Percentiles rank a stretch among this genome's conserved stretches.
Evolutionary conservation across 1,140 invertebrate genomes (phyloP).

Genomic region (Caenorhabditis briggsae): DNA sequence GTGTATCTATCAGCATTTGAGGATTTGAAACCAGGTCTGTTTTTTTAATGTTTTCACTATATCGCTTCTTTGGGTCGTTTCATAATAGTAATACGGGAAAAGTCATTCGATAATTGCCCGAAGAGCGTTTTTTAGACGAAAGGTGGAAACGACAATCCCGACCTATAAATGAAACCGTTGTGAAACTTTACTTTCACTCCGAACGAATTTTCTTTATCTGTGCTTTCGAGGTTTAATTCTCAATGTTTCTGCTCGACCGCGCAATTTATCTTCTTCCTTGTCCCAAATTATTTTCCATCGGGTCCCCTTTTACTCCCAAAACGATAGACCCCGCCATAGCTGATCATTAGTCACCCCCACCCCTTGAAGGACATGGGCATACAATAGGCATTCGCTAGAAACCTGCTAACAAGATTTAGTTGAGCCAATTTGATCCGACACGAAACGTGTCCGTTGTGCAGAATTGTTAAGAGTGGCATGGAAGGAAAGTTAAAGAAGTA

Average conservation of each 20-base stretch:
- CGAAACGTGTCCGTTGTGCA: conserved; percentile 34
- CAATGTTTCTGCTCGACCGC: conserved; percentile 37
- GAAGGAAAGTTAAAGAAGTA: neutral
- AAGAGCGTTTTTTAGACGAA: neutral
- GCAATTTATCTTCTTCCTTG: neutral
- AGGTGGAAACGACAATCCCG: neutral
- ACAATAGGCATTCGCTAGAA: conserved; percentile 6
- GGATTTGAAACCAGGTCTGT: conserved; percentile 50
- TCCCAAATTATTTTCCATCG: conserved; percentile 53
- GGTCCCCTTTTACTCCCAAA: conserved; percentile 7
- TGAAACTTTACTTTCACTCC: conserved; percentile 28
- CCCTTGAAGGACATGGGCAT: conserved; percentile 10
- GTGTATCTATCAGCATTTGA: conserved; percentile 33
- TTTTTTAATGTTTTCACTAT: neutral
- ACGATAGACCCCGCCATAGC: conserved; percentile 24
- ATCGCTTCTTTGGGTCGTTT: no score
- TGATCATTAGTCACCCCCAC: conserved; percentile 48
- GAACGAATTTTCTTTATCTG: neutral
- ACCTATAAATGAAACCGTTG: conserved; percentile 32
- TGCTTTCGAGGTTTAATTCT: neutral
- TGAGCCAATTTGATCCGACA: conserved; percentile 51
- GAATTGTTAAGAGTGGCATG: neutral
- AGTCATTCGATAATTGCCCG: no score
- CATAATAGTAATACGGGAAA: no score
- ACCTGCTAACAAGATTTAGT: conserved; percentile 54